phyloP scores from a whole-genome alignment of 2,888 invertebrate genomes.

The Diaperis boleti region DNA sequence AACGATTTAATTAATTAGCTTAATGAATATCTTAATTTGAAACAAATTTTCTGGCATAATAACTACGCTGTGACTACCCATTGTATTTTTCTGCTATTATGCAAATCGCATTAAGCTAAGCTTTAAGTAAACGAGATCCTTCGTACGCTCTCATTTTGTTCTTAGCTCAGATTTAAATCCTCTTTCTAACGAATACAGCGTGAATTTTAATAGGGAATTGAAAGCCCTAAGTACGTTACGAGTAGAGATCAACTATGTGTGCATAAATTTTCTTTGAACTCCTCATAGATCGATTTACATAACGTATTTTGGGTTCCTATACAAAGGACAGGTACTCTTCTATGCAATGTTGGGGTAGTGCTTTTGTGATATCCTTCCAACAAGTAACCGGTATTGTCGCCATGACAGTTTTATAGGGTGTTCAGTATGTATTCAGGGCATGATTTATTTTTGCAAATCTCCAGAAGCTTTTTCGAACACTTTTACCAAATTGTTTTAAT shows the following conservation, averaged over 20 bases:
- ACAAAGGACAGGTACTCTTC: slow-evolving; percentile 45
- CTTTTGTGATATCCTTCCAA: slow-evolving; percentile 38
- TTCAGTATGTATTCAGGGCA: slow-evolving; percentile 17
- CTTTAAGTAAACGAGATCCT: slow-evolving; percentile 24
- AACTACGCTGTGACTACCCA: background rate
- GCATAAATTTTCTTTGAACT: slow-evolving; percentile 31
- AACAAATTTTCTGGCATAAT: background rate
- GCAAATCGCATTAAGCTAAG: slow-evolving; percentile 21
- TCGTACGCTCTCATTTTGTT: slow-evolving; percentile 18
- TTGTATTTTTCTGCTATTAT: slow-evolving; percentile 28
- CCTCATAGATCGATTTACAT: slow-evolving; percentile 44
- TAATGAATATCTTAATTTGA: background rate
- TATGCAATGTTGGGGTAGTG: slow-evolving; percentile 39
- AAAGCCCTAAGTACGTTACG: background rate
- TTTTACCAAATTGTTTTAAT: no score
- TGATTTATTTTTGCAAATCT: slow-evolving; percentile 33
- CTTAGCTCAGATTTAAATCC: slow-evolving; percentile 16
- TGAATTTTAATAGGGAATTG: slow-evolving; percentile 16
- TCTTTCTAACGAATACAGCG: slow-evolving; percentile 29
- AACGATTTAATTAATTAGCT: background rate
- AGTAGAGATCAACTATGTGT: slow-evolving; percentile 20
- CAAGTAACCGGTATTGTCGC: slow-evolving; percentile 44
- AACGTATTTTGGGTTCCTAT: slow-evolving; percentile 44
- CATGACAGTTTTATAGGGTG: slow-evolving; percentile 44
- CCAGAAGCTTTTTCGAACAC: no score